Conservation (phyloP, 2,888 invertebrate species). For the Cheilosia impressa region DNA sequence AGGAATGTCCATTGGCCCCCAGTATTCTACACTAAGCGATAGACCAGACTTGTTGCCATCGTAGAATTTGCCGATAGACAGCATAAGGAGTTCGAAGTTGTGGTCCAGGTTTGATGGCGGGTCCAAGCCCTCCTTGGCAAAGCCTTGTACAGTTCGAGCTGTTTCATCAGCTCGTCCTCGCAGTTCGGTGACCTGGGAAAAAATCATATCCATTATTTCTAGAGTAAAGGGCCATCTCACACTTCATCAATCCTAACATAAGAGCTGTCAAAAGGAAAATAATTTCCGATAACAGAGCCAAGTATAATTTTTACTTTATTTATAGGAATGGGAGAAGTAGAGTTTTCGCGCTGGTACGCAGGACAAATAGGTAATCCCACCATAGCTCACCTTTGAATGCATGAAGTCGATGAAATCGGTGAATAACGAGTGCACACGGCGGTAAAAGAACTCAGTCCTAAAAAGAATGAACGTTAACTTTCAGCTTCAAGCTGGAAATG, state of each 20-base stretch:
- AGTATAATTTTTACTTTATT: background rate
- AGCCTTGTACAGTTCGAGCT: slow-evolving; percentile 90
- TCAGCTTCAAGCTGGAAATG: background rate
- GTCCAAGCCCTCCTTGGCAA: slow-evolving; percentile 90
- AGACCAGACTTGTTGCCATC: slow-evolving; percentile 88
- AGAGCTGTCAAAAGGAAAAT: no score
- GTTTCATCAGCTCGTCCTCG: slow-evolving; percentile 94
- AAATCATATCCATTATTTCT: background rate
- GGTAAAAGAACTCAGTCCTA: slow-evolving; percentile 91
- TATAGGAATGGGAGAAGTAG: background rate
- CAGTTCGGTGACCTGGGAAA: slow-evolving; percentile 87
- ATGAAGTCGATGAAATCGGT: slow-evolving; percentile 96
- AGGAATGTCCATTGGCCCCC: slow-evolving; percentile 85
- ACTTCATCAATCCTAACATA: no score
- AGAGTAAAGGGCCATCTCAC: no score
- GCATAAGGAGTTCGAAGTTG: slow-evolving; percentile 93
- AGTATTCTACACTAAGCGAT: slow-evolving; percentile 91
- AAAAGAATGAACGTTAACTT: slow-evolving; percentile 31
- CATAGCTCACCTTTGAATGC: slow-evolving; percentile 92
- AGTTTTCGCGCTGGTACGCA: background rate
- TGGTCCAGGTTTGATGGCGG: slow-evolving; percentile 89
- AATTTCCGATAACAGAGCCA: no score
- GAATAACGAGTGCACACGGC: slow-evolving; percentile 92
- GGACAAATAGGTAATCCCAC: background rate
- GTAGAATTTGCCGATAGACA: slow-evolving; percentile 92